Evolutionary conservation across 2,797 vertebrate genomes (phyloP), one percentile per base, ranked within the genome.

Genomic region (Enteromius thamalakanensis): DNA sequence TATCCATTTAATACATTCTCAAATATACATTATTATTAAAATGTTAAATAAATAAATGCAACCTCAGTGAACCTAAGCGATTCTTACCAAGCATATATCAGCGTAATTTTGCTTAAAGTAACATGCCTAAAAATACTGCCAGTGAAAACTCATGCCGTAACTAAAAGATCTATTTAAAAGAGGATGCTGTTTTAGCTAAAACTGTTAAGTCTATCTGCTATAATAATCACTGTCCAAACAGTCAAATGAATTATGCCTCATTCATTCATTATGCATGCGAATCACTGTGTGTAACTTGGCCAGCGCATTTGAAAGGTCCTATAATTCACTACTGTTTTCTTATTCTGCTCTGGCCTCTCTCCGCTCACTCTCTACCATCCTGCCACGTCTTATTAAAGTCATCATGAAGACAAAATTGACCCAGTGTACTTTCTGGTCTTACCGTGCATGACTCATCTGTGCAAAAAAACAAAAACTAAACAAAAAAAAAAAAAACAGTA

Each of bases 151-250:
- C 45, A n/a, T 37, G 69, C 21, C 19, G 42, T 19, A 21, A 78
- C 26, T 62, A 70, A 80, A 80, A 75, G 45, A 58, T 19, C 74
- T n/a, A 32, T 86, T 86, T 55, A 64, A 51, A 83, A 64, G 55
- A 60, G 76, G 58, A 40, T 40, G 21, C 51, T 26, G n/a, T n/a
- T 86, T 84, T 76, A 82, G 40, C 40, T 47, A 64, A 23, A 67
- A n/a, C 79, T 53, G 65, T 82, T 34, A 40, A 60, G 80, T 62
- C 79, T 77, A 69, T 86, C 83, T 88, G 87, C 80, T 88, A 81
- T 85, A 86, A 81, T 88, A 85, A 88, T 88, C 83, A 88, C 87
- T 81, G 85, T 87, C 81, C 78, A 81, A 85, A 86, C 47, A 70
- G 77, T 83, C 81, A 62, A 53, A 76, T 88, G 81, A 88, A 85